These are phyloP conservation scores for Papilio dardanus DNA, from an alignment of 1,140 invertebrate species.

Conservation along the genomic window DNA sequence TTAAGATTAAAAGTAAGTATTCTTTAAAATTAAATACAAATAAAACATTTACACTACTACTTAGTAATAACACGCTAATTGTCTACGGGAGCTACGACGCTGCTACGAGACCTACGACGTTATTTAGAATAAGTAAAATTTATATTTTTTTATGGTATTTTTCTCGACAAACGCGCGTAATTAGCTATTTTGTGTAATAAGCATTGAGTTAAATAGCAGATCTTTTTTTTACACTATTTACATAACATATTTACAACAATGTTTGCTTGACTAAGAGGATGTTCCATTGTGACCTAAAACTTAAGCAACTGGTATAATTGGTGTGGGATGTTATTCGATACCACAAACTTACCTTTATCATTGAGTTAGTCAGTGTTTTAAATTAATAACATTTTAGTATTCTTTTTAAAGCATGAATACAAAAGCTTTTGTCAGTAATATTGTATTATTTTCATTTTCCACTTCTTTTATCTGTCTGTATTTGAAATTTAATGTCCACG, in stretches of 20 bases:
- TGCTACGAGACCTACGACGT: slow-evolving; percentile 1
- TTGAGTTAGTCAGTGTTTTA: neutral
- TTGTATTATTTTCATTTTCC: neutral
- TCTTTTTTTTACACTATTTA: neutral
- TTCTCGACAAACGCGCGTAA: neutral
- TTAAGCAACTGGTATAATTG: too few species aligned
- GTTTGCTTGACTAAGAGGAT: too few species aligned
- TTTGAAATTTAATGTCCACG: neutral
- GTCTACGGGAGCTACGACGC: slow-evolving; percentile 1
- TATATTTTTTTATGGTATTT: neutral
- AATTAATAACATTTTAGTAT: neutral
- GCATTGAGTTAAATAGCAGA: neutral
- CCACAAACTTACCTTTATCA: neutral
- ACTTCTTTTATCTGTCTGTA: neutral
- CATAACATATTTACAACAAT: neutral
- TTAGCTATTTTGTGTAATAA: neutral
- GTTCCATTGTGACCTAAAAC: too few species aligned
- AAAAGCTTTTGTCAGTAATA: neutral
- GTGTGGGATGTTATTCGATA: neutral
- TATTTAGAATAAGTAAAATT: neutral
- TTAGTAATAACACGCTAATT: slow-evolving; percentile 19
- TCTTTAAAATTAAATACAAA: neutral
- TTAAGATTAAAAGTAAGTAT: neutral
- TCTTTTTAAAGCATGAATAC: neutral
- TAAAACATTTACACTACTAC: neutral